A percentile compares a stretch with the other conserved stretches of the same genome.
phyloP scores from a whole-genome alignment of 2,888 invertebrate species.

The Latheticus oryzae region DNA sequence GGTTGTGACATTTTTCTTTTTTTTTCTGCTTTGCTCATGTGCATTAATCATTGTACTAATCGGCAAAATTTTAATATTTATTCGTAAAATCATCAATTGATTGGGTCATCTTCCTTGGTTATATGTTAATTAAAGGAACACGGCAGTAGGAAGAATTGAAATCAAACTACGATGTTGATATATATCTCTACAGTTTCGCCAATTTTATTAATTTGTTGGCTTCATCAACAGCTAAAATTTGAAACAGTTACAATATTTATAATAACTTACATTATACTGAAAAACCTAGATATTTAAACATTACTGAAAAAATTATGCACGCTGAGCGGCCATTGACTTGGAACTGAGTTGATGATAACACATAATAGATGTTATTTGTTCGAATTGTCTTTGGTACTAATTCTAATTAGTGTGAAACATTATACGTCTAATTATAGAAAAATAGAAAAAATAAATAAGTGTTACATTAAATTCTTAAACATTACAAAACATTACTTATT shows the following conservation, averaged over 20 bases:
- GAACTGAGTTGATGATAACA: not conserved
- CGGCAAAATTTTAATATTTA: too few relatives aligned
- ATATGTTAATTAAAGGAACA: too few relatives aligned
- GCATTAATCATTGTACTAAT: too few relatives aligned
- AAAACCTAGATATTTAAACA: not conserved
- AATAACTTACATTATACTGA: not conserved
- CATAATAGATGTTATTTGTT: not conserved
- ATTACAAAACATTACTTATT: not conserved
- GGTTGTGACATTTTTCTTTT: too few relatives aligned
- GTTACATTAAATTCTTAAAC: not conserved
- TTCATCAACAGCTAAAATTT: not conserved
- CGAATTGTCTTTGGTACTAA: not conserved
- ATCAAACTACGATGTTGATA: not conserved
- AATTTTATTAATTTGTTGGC: not conserved
- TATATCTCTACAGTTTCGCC: too few relatives aligned
- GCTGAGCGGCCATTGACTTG: not conserved
- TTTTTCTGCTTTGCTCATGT: too few relatives aligned
- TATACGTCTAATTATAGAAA: not conserved
- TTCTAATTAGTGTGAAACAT: constrained; percentile 1
- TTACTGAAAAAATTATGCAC: not conserved
- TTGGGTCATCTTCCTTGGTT: too few relatives aligned
- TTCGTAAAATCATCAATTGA: too few relatives aligned
- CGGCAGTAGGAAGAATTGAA: not conserved
- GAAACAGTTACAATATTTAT: not conserved
- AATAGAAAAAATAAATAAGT: not conserved